A percentile compares a stretch with the other conserved stretches of the same genome.
Evolutionary conservation across 2,888 invertebrate genomes (phyloP).

Genomic region (Melitaea athalia): DNA sequence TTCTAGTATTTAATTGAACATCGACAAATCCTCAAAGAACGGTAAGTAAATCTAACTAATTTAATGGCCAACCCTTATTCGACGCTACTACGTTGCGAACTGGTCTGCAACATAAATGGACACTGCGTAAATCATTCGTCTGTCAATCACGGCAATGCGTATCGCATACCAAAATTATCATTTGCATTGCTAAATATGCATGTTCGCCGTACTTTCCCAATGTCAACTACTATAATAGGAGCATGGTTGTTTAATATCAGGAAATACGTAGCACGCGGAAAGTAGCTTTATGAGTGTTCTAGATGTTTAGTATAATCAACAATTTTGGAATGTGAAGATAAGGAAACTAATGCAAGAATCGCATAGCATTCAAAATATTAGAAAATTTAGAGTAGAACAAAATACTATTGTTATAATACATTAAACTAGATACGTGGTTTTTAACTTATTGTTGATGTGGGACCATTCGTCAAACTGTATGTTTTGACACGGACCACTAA

Average conservation of each 20-base stretch:
- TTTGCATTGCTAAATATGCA: slow-evolving; percentile 13
- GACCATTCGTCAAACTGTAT: too few species aligned
- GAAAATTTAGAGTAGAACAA: too few species aligned
- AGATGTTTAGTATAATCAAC: background rate
- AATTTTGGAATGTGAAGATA: too few species aligned
- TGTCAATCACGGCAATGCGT: slow-evolving; percentile 20
- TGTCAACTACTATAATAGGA: slow-evolving; percentile 11
- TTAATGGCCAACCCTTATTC: background rate
- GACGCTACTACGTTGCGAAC: slow-evolving; percentile 19
- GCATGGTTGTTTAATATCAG: background rate
- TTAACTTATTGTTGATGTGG: too few species aligned
- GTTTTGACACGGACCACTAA: too few species aligned
- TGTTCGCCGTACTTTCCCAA: slow-evolving; percentile 21
- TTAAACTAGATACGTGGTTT: too few species aligned
- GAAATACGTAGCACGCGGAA: background rate
- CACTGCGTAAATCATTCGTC: slow-evolving; percentile 31
- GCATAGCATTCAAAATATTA: too few species aligned
- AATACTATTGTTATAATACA: too few species aligned
- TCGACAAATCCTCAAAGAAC: background rate
- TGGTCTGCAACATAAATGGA: slow-evolving; percentile 25
- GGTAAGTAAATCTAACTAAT: background rate
- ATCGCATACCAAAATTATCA: slow-evolving; percentile 20
- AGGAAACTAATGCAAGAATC: too few species aligned
- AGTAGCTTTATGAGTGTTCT: background rate
- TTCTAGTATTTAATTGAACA: background rate